These are phyloP conservation scores for Clarias gariepinus DNA, from an alignment of 2,113 vertebrate species.

Conservation along the genomic window DNA sequence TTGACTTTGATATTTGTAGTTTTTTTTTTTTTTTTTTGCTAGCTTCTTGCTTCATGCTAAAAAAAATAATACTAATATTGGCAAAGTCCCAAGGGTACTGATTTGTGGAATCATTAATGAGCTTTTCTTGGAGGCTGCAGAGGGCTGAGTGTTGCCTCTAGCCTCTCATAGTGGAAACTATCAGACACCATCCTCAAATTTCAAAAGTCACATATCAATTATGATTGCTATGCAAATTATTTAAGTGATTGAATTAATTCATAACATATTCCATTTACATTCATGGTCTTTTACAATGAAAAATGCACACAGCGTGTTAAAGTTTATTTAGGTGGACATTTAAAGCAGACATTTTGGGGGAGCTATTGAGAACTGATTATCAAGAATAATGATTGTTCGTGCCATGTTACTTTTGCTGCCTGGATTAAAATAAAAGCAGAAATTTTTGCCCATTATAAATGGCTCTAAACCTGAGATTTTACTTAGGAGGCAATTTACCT, in stretches of 20 bases:
- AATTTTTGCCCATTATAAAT: not conserved
- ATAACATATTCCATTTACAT: not conserved
- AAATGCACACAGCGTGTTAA: not conserved
- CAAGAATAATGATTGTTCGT: not conserved
- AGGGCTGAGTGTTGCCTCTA: not conserved
- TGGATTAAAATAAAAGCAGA: not conserved
- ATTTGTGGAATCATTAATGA: conserved; percentile 17
- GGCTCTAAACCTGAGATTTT: not conserved
- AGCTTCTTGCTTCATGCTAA: not conserved
- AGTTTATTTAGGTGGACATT: not conserved
- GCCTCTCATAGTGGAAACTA: not conserved
- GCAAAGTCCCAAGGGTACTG: not conserved
- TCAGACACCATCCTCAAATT: not conserved
- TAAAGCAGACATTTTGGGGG: not conserved
- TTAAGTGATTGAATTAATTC: not conserved
- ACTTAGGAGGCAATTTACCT: too few relatives aligned
- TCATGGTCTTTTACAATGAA: not conserved
- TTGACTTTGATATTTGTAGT: not conserved
- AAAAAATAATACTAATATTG: not conserved
- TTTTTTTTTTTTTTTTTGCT: not conserved
- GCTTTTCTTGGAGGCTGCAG: not conserved
- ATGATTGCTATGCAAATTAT: not conserved
- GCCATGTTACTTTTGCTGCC: not conserved
- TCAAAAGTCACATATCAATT: not conserved
- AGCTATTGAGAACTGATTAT: not conserved